Conservation (phyloP, 2,113 vertebrate species). For the Leptobrachium ailaonicum region DNA sequence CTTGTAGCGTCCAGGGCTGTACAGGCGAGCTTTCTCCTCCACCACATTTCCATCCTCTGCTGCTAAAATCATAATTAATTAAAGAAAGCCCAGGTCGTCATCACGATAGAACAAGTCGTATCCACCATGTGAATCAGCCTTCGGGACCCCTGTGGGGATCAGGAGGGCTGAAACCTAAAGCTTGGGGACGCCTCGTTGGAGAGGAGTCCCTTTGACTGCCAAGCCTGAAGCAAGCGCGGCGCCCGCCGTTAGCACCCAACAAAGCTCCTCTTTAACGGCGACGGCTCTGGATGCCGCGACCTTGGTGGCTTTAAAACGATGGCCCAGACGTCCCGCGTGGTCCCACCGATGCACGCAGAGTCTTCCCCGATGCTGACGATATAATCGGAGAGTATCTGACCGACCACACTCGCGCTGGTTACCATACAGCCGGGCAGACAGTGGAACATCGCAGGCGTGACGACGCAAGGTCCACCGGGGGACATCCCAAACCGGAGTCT, state of each 20-base stretch:
- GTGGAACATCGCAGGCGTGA: slow-evolving; percentile 53
- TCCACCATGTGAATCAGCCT: slow-evolving; percentile 74
- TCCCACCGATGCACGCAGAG: slow-evolving; percentile 83
- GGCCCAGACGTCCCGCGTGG: slow-evolving; percentile 69
- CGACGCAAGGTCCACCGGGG: slow-evolving; percentile 72
- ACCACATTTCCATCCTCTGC: slow-evolving; percentile 67
- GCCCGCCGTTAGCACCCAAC: slow-evolving; percentile 81
- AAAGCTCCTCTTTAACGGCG: slow-evolving; percentile 67
- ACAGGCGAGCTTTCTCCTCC: slow-evolving; percentile 71
- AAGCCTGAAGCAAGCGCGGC: slow-evolving; percentile 78
- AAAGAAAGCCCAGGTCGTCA: slow-evolving; percentile 81
- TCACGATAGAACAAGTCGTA: slow-evolving; percentile 65
- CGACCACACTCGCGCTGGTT: slow-evolving; percentile 83
- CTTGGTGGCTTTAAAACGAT: slow-evolving; percentile 75
- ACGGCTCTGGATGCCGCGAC: slow-evolving; percentile 80
- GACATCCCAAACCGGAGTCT: slow-evolving; percentile 89
- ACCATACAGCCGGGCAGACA: slow-evolving; percentile 83
- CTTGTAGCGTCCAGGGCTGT: slow-evolving; percentile 70
- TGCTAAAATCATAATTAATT: slow-evolving; percentile 59
- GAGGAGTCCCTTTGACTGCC: slow-evolving; percentile 65
- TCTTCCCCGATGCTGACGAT: slow-evolving; percentile 87
- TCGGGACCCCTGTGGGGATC: slow-evolving; percentile 60
- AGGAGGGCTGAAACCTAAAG: slow-evolving; percentile 63
- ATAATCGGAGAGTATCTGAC: slow-evolving; percentile 65
- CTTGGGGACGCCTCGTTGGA: slow-evolving; percentile 40